A percentile compares a stretch with the other conserved stretches of the same genome.
Evolutionary conservation across 2,113 vertebrate genomes (phyloP).

Genomic region (Osmerus eperlanus): DNA sequence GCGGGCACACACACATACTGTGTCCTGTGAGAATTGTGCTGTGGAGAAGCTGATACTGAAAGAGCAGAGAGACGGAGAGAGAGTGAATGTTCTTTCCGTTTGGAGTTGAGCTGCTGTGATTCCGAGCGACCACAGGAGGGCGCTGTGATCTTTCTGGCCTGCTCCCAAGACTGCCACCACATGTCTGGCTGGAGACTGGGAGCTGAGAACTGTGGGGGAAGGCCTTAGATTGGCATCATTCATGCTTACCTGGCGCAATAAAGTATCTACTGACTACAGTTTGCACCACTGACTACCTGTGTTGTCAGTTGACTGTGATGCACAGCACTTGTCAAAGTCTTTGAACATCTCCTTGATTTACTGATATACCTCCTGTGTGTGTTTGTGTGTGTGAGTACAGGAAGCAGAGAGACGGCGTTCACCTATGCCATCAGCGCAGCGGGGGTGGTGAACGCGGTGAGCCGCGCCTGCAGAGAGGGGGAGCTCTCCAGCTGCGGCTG

Average conservation of each 20-base stretch:
- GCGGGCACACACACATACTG: not conserved
- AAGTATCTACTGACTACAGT: constrained; percentile 48
- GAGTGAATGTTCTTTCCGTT: constrained; percentile 31
- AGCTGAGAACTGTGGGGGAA: not conserved
- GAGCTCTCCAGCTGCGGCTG: constrained; percentile 96
- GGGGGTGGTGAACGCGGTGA: constrained; percentile 94
- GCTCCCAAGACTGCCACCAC: constrained; percentile 40
- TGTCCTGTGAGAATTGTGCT: constrained; percentile 29
- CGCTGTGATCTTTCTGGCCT: constrained; percentile 57
- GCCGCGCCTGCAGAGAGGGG: constrained; percentile 93
- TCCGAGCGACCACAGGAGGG: constrained; percentile 56
- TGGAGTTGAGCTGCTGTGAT: constrained; percentile 34
- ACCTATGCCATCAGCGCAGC: constrained; percentile 94
- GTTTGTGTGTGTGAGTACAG: constrained; percentile 61
- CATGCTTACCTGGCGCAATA: constrained; percentile 13
- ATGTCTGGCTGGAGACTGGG: not conserved
- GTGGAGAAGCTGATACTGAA: not conserved
- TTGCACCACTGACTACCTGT: constrained; percentile 31
- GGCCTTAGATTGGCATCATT: no score
- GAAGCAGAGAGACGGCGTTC: constrained; percentile 95
- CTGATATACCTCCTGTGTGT: constrained; percentile 16
- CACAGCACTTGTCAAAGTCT: no score
- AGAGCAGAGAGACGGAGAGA: no score
- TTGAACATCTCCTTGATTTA: not conserved
- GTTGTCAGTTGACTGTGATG: constrained; percentile 36